Percentiles rank a stretch among this genome's conserved stretches.
These are phyloP conservation scores for Lamellibrachia luymesi DNA, from an alignment of 1,140 invertebrate genomes.

Conservation along the genomic window DNA sequence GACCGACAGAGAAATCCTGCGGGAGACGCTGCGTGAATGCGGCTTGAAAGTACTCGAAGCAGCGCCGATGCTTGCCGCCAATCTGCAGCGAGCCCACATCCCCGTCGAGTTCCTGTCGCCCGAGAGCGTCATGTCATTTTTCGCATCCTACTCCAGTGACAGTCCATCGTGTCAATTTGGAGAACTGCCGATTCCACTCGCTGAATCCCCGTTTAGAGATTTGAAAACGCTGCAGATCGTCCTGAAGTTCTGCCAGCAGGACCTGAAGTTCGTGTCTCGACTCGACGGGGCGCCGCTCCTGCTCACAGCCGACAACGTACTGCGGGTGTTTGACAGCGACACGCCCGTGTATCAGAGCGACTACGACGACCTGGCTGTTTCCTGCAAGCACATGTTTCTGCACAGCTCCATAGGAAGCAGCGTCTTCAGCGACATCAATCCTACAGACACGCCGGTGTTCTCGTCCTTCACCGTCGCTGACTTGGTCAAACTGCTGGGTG, in stretches of 20 bases:
- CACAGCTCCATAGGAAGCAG: neutral
- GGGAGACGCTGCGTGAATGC: conserved; percentile 4
- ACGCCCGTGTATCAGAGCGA: neutral
- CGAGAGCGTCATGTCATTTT: conserved; percentile 1
- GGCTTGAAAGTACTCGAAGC: conserved; percentile 9
- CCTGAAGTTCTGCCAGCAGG: neutral
- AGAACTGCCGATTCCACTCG: neutral
- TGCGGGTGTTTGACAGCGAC: conserved; percentile 7
- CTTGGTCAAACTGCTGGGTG: neutral
- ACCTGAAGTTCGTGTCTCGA: neutral
- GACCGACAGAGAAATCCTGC: conserved; percentile 7
- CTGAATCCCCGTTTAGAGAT: neutral
- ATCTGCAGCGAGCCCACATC: neutral
- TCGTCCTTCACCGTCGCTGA: neutral
- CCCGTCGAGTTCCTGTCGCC: neutral
- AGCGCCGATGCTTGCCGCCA: neutral
- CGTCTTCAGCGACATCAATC: conserved; percentile 1
- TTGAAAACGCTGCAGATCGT: neutral
- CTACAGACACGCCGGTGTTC: neutral
- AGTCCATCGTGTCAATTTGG: conserved; percentile 8
- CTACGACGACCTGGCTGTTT: neutral
- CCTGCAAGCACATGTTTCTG: neutral
- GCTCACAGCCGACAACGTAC: neutral
- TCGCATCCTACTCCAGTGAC: neutral
- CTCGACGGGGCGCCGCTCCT: neutral